These are phyloP conservation scores for Tridacna crocea DNA, from an alignment of 2,888 invertebrate genomes.

Conservation along the genomic window DNA sequence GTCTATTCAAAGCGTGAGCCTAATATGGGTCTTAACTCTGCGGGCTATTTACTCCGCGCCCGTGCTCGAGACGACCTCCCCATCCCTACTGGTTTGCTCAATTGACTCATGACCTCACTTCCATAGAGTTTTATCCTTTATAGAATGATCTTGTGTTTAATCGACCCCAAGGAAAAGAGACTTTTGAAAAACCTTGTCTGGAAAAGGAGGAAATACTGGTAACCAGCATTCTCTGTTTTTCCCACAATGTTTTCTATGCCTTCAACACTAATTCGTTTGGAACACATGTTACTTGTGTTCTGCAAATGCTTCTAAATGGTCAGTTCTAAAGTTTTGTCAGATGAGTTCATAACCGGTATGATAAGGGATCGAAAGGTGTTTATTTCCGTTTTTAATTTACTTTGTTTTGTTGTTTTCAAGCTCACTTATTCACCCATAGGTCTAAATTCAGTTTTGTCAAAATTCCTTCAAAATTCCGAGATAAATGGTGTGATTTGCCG, in stretches of 20 bases:
- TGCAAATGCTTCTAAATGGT: too few species aligned
- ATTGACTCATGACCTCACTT: neutral
- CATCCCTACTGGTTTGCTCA: constrained; percentile 3
- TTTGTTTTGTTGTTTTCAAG: too few species aligned
- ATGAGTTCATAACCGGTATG: too few species aligned
- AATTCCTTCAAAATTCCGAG: too few species aligned
- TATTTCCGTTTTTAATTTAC: too few species aligned
- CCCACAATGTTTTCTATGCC: neutral
- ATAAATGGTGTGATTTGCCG: too few species aligned
- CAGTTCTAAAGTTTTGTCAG: too few species aligned
- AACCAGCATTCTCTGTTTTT: neutral
- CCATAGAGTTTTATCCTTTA: neutral
- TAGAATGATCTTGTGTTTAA: neutral
- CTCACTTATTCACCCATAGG: too few species aligned
- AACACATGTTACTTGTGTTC: too few species aligned
- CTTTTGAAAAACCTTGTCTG: neutral
- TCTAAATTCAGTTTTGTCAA: too few species aligned
- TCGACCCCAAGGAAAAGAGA: neutral
- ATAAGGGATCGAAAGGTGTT: too few species aligned
- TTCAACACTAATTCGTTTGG: too few species aligned
- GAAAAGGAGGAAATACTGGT: neutral
- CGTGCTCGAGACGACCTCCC: neutral
- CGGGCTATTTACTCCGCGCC: constrained; percentile 3
- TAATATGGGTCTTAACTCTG: constrained; percentile 2
- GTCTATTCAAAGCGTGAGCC: neutral